Base-by-base conservation (phyloP, 2,113 vertebrate genomes). In the Ranitomeya imitator region DNA sequence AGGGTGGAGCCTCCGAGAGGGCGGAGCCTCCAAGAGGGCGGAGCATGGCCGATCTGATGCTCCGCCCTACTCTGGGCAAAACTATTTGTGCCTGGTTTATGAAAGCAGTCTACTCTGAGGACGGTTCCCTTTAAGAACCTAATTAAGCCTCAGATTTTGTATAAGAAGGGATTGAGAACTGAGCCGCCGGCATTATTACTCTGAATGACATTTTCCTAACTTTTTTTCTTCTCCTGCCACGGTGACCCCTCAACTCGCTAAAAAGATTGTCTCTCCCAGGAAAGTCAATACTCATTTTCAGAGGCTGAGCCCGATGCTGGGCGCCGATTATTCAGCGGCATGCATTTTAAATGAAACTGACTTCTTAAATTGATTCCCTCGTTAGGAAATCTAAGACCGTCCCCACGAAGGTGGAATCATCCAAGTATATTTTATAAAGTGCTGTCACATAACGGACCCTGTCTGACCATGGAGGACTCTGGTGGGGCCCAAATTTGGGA, bases 251-350 rank as follows among this genome's bases (percentile, higher is more conserved):
- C 51, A 19, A 54, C 85, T 21, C 67, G 8, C 87, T 88, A 79
- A 88, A 23, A 55, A 84, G 81, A 88, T 84, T 79, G 87, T 78
- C 80, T 84, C 81, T 45, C 19, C 37, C 3, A 26, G 81, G 57
- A 84, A 88, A 88, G 87, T 88, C 87, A 69, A 88, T 88, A 84
- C 87, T 88, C 80, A 88, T 83, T 88, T 84, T 88, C 87, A 31
- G 59, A 54, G 60, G 6, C 87, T 59, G 51, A 37, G 71, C 23
- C 73, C 79, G 82, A 89, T 79, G 73, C 81, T 84, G 78, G 67
- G 45, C 81, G 51, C 63, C 79, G 87, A 85, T 89, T 84, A 88
- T 88, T 84, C 79, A 65, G 59, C 84, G 65, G 79, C 77, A 82
- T 55, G 54, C 81, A 84, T 83, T 88, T 77, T 37, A 61, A 37